These are phyloP conservation scores for Penelope pileata DNA, from an alignment of 2,113 vertebrate species.

Conservation along the genomic window DNA sequence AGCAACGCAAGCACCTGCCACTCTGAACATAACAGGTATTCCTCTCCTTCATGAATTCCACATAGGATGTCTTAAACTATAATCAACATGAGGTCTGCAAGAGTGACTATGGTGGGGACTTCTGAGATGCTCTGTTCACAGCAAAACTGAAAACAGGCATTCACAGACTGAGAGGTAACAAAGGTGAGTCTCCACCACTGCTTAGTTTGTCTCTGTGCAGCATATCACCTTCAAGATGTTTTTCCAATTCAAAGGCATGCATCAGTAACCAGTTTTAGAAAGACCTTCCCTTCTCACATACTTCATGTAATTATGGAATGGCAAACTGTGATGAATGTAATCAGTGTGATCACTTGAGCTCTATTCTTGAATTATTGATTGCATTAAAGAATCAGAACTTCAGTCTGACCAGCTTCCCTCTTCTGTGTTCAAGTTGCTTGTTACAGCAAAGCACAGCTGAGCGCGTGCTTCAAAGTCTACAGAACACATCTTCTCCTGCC, in stretches of 20 bases:
- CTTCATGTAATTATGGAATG: background rate
- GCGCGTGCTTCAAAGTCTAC: rapidly evolving
- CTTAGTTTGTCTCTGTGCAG: background rate
- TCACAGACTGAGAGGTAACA: background rate
- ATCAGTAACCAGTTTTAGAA: background rate
- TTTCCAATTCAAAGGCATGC: background rate
- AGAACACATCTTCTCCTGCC: background rate
- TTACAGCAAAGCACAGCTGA: background rate
- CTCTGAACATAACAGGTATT: background rate
- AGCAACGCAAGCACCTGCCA: background rate
- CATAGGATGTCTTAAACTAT: background rate
- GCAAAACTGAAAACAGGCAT: background rate
- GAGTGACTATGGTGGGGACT: background rate
- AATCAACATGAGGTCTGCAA: background rate
- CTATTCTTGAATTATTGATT: background rate
- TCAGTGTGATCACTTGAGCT: background rate
- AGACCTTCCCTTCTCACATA: background rate
- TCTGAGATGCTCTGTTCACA: background rate
- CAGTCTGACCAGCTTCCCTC: background rate
- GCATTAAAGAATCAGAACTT: background rate
- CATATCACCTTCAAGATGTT: background rate
- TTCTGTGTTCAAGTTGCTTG: background rate
- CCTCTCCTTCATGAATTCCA: background rate
- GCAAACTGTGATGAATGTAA: background rate
- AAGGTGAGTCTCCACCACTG: rapidly evolving